Conservation (phyloP, 1,140 invertebrate species). For the Euglossa dilemma region DNA sequence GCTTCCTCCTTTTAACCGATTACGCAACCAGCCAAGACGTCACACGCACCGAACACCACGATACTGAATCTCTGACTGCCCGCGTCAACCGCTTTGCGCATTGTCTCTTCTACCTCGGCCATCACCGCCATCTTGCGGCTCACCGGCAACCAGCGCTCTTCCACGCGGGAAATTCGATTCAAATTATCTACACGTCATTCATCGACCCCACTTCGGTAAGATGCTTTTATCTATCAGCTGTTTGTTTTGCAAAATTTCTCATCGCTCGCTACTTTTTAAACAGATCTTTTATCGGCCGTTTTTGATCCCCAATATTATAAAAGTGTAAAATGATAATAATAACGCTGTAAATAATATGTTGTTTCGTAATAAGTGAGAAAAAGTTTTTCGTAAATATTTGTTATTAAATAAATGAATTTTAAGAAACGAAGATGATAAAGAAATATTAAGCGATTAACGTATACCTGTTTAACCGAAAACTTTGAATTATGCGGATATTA, state of each 20-base stretch:
- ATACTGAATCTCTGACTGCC: constrained; percentile 14
- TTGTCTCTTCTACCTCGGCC: too few species aligned
- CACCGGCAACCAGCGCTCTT: accelerated
- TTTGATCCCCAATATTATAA: not conserved
- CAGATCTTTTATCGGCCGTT: not conserved
- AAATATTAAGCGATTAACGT: not conserved
- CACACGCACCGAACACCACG: not conserved
- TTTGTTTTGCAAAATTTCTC: not conserved
- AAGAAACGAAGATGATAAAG: too few species aligned
- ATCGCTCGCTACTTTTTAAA: too few species aligned
- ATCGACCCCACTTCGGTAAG: not conserved
- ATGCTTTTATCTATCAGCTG: not conserved
- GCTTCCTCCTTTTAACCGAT: constrained; percentile 30
- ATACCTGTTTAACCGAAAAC: too few species aligned
- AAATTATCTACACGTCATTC: not conserved
- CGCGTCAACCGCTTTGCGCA: not conserved
- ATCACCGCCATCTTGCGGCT: not conserved
- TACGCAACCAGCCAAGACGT: constrained; percentile 28
- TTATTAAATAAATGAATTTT: too few species aligned
- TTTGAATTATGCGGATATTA: not conserved
- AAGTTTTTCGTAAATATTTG: not conserved
- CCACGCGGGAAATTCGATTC: constrained; percentile 16
- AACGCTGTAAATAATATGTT: too few species aligned
- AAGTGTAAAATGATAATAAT: not conserved
- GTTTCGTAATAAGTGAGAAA: not conserved